Conservation (phyloP, 1,140 invertebrate species). For the Heliconius melpomene region DNA sequence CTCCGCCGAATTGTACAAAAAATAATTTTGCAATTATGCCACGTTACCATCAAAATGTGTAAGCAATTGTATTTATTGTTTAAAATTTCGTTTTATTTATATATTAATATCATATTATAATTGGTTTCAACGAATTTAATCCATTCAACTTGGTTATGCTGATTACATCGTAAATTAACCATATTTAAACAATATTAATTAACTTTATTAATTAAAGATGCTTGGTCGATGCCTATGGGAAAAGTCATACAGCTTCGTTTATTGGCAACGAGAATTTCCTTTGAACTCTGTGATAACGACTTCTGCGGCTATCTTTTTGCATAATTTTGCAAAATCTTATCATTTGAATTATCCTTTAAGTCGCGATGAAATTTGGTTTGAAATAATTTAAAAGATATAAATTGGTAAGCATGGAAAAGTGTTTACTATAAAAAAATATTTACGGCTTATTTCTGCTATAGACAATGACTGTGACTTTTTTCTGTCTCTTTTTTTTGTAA, state of each 20-base stretch:
- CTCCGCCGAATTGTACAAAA: no score
- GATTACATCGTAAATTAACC: neutral
- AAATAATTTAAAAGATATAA: neutral
- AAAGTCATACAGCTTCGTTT: slow-evolving; percentile 43
- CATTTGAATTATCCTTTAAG: slow-evolving; percentile 14
- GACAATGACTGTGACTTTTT: no score
- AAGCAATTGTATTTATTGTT: no score
- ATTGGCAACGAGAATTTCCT: slow-evolving; percentile 49
- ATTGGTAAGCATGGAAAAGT: neutral
- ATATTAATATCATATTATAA: neutral
- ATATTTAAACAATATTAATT: slow-evolving; percentile 4
- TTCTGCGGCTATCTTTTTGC: slow-evolving; percentile 47
- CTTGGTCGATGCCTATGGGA: slow-evolving; percentile 33
- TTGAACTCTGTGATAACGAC: slow-evolving; percentile 53
- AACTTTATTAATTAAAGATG: slow-evolving; percentile 15
- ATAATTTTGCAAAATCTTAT: slow-evolving; percentile 47
- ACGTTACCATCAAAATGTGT: no score
- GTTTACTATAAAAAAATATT: no score
- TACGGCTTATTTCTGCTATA: no score
- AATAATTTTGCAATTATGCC: no score
- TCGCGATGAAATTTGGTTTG: neutral
- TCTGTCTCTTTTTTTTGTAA: no score
- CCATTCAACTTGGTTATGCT: neutral
- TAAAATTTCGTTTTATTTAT: neutral
- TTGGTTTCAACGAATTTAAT: neutral